A percentile compares a stretch with the other conserved stretches of the same genome.
Evolutionary conservation across 2,888 invertebrate species (phyloP).

Genomic region (Acrocera orbiculus): DNA sequence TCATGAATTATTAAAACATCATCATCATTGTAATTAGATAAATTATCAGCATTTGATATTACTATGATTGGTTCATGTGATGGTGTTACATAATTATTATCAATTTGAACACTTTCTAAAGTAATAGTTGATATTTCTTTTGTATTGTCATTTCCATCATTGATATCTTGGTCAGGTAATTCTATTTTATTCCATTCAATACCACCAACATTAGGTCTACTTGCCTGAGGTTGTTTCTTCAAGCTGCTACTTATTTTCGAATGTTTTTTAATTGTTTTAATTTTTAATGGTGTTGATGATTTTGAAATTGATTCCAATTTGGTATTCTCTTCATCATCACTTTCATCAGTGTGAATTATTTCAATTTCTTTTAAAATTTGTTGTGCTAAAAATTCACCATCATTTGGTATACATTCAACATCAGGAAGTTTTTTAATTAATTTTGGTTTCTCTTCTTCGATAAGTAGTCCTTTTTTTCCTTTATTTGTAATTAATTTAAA

Average conservation of each 20-base stretch:
- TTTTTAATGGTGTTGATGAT: conserved; percentile 26
- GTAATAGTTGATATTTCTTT: conserved; percentile 8
- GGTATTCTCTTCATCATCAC: conserved; percentile 4
- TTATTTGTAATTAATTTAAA: not conserved
- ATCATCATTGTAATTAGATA: too few species aligned
- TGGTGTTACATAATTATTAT: not conserved
- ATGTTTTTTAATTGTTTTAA: conserved; percentile 34
- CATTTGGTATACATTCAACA: conserved; percentile 4
- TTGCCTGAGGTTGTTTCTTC: conserved; percentile 5
- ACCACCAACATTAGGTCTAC: conserved; percentile 19
- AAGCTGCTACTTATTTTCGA: conserved; percentile 22
- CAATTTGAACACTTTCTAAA: conserved; percentile 4
- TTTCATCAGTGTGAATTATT: not conserved
- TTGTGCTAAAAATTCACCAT: not conserved
- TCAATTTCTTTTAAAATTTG: conserved; percentile 1
- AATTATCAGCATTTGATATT: conserved; percentile 6
- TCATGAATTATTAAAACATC: conserved; percentile 6
- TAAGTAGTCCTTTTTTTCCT: not conserved
- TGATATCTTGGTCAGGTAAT: conserved; percentile 12
- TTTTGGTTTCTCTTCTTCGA: not conserved
- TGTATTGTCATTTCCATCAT: conserved; percentile 1
- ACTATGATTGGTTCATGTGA: conserved; percentile 5
- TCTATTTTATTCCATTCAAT: conserved; percentile 25
- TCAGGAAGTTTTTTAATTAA: conserved; percentile 2
- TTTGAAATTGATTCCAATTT: conserved; percentile 7